A percentile compares a stretch with the other conserved stretches of the same genome.
phyloP scores from a whole-genome alignment of 2,113 vertebrate species.

The Pseudopodoces humilis region DNA sequence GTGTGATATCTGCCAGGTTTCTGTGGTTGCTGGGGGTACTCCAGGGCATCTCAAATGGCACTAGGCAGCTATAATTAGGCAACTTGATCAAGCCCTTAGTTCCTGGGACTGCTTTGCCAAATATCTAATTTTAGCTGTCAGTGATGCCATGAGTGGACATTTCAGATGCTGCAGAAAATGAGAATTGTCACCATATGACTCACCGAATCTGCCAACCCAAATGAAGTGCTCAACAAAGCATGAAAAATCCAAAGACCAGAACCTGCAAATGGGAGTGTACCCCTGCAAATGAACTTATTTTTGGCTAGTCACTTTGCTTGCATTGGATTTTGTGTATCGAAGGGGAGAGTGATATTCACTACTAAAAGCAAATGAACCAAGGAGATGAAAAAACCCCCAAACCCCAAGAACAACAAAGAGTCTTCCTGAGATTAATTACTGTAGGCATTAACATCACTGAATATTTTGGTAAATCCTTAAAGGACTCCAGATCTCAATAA shows the following conservation, averaged over 20 bases:
- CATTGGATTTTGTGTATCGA: neutral
- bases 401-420: neutral
- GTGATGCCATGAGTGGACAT: constrained; percentile 23
- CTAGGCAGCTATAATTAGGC: constrained; percentile 30
- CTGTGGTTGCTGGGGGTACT: neutral
- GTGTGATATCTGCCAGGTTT: neutral
- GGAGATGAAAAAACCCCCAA: neutral
- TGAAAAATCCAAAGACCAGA: neutral
- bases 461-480: neutral
- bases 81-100: constrained; percentile 34
- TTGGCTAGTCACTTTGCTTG: constrained; percentile 2
- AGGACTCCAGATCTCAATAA: neutral
- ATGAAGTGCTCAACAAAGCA: neutral
- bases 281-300: neutral
- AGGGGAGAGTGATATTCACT: neutral
- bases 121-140: constrained; percentile 53
- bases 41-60: neutral
- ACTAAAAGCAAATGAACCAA: neutral
- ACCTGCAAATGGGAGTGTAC: neutral
- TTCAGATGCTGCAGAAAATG: constrained; percentile 40
- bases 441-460: neutral
- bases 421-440: neutral
- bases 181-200: constrained; percentile 18
- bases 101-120: constrained; percentile 39
- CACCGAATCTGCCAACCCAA: neutral